These are phyloP conservation scores for Meloe dianella DNA, from an alignment of 2,888 invertebrate genomes.

Conservation along the genomic window DNA sequence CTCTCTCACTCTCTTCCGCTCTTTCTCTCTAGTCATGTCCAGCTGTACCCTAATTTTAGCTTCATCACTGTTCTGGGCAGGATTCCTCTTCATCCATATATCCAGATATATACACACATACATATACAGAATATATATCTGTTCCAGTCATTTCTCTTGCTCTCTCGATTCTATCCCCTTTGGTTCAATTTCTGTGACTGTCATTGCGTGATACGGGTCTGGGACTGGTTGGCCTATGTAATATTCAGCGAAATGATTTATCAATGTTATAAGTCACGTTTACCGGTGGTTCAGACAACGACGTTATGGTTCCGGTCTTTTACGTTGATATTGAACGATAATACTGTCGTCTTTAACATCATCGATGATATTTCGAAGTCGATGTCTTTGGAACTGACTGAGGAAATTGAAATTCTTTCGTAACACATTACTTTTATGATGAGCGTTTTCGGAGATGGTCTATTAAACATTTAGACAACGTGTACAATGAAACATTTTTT, in stretches of 20 bases:
- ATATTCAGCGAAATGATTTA: constrained; percentile 49
- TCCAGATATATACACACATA: background rate
- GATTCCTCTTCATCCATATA: constrained; percentile 8
- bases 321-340: background rate
- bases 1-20: too few species aligned
- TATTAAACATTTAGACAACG: constrained; percentile 52
- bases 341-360: background rate
- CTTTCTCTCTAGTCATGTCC: constrained; percentile 4
- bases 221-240: constrained; percentile 38
- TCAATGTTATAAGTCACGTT: constrained; percentile 50
- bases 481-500: constrained; percentile 53
- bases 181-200: constrained; percentile 45
- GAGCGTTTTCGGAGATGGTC: constrained; percentile 44
- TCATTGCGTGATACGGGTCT: constrained; percentile 47
- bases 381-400: constrained; percentile 4
- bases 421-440: constrained; percentile 48
- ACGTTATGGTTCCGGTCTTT: constrained; percentile 32
- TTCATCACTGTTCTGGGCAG: constrained; percentile 26
- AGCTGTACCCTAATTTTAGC: constrained; percentile 11
- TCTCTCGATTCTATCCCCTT: constrained; percentile 31
- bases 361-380: constrained; percentile 12
- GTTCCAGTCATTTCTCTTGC: background rate
- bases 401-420: constrained; percentile 49
- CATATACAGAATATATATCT: background rate
- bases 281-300: constrained; percentile 42